Evolutionary conservation across 2,888 invertebrate species (phyloP).

Genomic region (Leucophenga montana): DNA sequence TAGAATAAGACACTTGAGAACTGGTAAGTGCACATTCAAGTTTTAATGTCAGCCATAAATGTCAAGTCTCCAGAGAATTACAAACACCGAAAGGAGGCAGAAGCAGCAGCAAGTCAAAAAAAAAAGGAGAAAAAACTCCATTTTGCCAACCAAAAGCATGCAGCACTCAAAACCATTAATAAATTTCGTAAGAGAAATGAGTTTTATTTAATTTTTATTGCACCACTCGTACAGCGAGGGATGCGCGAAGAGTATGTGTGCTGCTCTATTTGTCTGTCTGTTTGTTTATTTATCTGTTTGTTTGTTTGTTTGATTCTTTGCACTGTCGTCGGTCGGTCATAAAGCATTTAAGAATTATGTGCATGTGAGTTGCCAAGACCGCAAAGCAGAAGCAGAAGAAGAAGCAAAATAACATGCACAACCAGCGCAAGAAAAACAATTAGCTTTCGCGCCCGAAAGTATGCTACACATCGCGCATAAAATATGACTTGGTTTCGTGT

Average conservation of each 20-base stretch:
- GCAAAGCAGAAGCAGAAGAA: not conserved
- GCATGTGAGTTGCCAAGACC: slow-evolving; percentile 9
- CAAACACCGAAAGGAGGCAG: slow-evolving; percentile 20
- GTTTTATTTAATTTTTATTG: slow-evolving; percentile 65
- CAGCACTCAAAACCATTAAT: slow-evolving; percentile 49
- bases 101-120: slow-evolving; percentile 8
- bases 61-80: slow-evolving; percentile 52
- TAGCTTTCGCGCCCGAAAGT: slow-evolving; percentile 24
- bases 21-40: slow-evolving; percentile 34
- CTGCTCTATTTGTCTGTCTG: not conserved
- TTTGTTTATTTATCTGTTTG: not conserved
- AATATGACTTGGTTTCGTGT: slow-evolving; percentile 2
- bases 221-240: slow-evolving; percentile 28
- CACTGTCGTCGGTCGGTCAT: slow-evolving; percentile 4
- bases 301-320: not conserved
- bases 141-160: not conserved
- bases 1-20: slow-evolving; percentile 15
- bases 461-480: slow-evolving; percentile 21
- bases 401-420: not conserved
- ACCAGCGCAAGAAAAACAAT: slow-evolving; percentile 17
- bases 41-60: slow-evolving; percentile 61
- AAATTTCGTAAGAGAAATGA: slow-evolving; percentile 61
- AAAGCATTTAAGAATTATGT: slow-evolving; percentile 27
- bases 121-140: not conserved
- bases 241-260: not conserved